Conservation (phyloP, 2,797 vertebrate species). For the Helostoma temminkii region DNA sequence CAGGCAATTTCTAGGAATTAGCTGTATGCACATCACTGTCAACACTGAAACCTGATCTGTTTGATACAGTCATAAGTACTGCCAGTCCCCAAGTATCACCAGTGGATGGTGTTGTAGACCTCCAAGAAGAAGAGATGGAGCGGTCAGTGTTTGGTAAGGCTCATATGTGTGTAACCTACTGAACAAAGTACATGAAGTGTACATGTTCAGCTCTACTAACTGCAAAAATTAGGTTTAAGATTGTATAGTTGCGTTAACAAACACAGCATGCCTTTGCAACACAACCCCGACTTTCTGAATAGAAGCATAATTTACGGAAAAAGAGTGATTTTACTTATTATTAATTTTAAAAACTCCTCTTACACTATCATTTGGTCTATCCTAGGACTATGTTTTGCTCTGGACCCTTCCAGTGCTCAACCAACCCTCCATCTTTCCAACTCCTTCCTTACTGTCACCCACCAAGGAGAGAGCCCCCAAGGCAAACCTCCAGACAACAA, state of each 20-base stretch:
- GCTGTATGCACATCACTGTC: not conserved
- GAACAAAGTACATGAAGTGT: not conserved
- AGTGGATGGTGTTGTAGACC: slow-evolving; percentile 71
- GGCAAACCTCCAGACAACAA: not conserved
- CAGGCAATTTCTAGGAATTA: not conserved
- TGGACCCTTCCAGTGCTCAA: slow-evolving; percentile 65
- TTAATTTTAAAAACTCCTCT: not conserved
- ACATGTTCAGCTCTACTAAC: no score
- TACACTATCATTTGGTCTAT: not conserved
- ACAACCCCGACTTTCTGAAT: no score
- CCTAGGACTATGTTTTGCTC: slow-evolving; percentile 71
- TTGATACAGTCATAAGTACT: slow-evolving; percentile 20
- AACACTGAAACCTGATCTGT: not conserved
- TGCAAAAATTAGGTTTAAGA: no score
- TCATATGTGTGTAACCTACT: not conserved
- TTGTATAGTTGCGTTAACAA: no score
- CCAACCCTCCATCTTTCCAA: slow-evolving; percentile 70
- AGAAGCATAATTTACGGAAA: not conserved
- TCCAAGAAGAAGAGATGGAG: slow-evolving; percentile 79
- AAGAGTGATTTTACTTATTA: not conserved
- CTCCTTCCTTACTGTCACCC: slow-evolving; percentile 69
- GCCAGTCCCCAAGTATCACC: slow-evolving; percentile 34
- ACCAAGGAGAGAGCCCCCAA: slow-evolving; percentile 26
- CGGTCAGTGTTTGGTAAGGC: slow-evolving; percentile 71
- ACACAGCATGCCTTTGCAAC: no score